Evolutionary conservation across 2,888 invertebrate genomes (phyloP).

Genomic region (Drosophila anomalata): DNA sequence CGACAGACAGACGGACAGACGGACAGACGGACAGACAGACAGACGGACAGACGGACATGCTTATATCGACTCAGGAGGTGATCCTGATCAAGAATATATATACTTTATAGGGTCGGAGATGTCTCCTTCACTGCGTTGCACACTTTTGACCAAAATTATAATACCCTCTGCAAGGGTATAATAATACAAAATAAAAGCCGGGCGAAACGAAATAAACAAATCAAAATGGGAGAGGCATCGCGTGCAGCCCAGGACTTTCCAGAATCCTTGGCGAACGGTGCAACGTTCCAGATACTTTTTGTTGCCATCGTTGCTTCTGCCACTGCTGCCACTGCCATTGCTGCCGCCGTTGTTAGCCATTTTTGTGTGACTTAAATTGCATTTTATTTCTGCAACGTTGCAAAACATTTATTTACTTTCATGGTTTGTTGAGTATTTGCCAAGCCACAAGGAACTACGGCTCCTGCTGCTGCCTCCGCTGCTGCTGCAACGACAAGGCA

Average conservation of each 20-base stretch:
- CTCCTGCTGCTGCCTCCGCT: constrained; percentile 14
- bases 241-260: constrained; percentile 44
- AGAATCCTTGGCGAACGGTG: constrained; percentile 36
- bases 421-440: constrained; percentile 80
- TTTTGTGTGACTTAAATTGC: constrained; percentile 76
- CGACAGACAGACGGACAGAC: too few relatives aligned
- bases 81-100: too few relatives aligned
- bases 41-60: too few relatives aligned
- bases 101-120: too few relatives aligned
- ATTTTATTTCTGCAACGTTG: constrained; percentile 80
- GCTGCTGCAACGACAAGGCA: constrained; percentile 42
- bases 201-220: constrained; percentile 45
- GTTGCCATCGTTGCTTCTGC: constrained; percentile 28
- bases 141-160: too few relatives aligned
- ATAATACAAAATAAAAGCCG: constrained; percentile 44
- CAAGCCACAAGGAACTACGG: constrained; percentile 71
- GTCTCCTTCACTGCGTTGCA: too few relatives aligned
- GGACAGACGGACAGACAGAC: too few relatives aligned
- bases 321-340: constrained; percentile 22
- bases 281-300: constrained; percentile 51
- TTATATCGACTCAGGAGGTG: too few relatives aligned
- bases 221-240: constrained; percentile 44
- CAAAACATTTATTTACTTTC: constrained; percentile 80
- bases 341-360: constrained; percentile 61
- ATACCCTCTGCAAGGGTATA: too few relatives aligned